Evolutionary conservation across 2,797 vertebrate genomes (phyloP).

Genomic region (Anguilla marmorata): DNA sequence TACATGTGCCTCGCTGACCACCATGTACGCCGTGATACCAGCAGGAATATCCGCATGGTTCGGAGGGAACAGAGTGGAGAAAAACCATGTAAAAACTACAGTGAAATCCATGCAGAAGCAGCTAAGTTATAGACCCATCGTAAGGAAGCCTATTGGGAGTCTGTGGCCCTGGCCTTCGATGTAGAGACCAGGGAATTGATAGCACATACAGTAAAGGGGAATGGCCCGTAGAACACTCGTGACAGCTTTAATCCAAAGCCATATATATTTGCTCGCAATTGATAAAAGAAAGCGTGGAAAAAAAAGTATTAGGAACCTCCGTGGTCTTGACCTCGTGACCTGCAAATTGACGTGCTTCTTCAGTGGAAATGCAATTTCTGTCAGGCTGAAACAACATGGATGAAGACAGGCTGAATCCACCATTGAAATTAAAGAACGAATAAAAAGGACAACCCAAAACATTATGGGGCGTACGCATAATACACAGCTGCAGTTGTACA

Average conservation of each 20-base stretch:
- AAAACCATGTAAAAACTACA: background rate
- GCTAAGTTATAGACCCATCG: background rate
- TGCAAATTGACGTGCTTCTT: background rate
- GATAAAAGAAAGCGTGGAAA: background rate
- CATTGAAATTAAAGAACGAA: background rate
- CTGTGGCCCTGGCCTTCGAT: conserved; percentile 11
- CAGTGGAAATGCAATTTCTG: background rate
- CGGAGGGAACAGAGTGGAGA: background rate
- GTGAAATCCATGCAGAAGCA: background rate
- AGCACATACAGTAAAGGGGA: conserved; percentile 1
- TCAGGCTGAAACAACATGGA: background rate
- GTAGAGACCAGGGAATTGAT: background rate
- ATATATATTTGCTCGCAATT: background rate
- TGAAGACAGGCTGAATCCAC: background rate
- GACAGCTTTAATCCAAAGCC: background rate
- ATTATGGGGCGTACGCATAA: background rate
- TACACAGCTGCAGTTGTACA: background rate
- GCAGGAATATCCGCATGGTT: background rate
- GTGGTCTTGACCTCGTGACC: background rate
- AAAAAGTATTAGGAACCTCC: background rate
- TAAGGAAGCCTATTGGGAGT: background rate
- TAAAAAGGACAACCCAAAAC: background rate
- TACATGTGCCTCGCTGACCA: background rate
- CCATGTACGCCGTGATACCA: no score
- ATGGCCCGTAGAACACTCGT: background rate